Evolutionary conservation across 1,140 invertebrate genomes (phyloP), one percentile per base, ranked within the genome.

Genomic region (Macrocentrus cingulum): DNA sequence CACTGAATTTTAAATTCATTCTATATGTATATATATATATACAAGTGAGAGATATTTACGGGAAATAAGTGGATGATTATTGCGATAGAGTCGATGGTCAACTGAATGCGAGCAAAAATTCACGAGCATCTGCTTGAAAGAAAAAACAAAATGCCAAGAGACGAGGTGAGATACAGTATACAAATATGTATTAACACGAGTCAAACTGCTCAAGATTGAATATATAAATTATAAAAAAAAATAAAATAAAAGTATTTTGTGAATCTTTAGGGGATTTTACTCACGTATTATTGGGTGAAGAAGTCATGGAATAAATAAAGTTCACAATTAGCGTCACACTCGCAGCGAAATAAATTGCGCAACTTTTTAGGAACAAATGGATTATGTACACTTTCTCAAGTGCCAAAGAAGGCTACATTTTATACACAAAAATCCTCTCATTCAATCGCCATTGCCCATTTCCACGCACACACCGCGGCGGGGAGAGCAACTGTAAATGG

Each of bases 301-400:
- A 71, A 65, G 84, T 82, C 58, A 76, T 74, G 61, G 75, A 73
- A 71, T 66, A 70, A 70, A 65, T 57, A 44, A 56, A 58, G 46
- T 55, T 64, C 55, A 51, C 59, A 57, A 61, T 50, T 64, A 65
- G 53, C 52, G 55, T 54, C 57, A 65, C n/a, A n/a, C 29, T 66
- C 63, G 51, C 59, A 62, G 11, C 37, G 48, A 62, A 61, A 63
- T 44, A 59, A 59, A 60, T 50, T 56, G 52, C 46, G 29, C 60
- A 46, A 65, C 50, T 7, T n/a, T n/a, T 34, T 59, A 52, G 1
- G 25, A 39, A 29, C 25, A 9, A 29, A 29, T 9, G 25, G 9
- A 5, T 4, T 29, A 29, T 9, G 25, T 29, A 29, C 25, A 29
- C 25, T 29, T 29, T 29, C 25, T 9, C 4, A 29, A 5, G 25